These are phyloP conservation scores for Eupithecia subumbrata DNA, from an alignment of 2,888 invertebrate species.

Conservation along the genomic window DNA sequence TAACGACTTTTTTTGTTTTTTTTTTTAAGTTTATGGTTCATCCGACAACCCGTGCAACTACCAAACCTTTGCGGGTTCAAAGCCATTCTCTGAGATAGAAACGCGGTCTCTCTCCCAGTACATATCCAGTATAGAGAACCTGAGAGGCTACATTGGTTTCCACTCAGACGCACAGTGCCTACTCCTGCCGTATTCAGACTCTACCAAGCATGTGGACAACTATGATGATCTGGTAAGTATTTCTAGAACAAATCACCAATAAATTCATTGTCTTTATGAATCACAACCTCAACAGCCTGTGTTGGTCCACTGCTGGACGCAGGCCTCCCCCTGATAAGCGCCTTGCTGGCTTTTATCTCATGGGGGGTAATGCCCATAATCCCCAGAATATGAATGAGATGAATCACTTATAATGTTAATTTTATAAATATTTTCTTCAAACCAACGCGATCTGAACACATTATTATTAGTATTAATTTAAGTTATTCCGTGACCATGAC, in stretches of 20 bases:
- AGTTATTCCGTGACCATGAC: no score
- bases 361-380: no score
- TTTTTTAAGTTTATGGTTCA: slow-evolving; percentile 60
- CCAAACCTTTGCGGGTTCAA: slow-evolving; percentile 87
- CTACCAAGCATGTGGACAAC: slow-evolving; percentile 75
- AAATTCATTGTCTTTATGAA: no score
- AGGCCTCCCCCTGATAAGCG: no score
- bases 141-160: slow-evolving; percentile 87
- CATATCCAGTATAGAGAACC: slow-evolving; percentile 77
- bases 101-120: slow-evolving; percentile 83
- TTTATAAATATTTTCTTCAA: no score
- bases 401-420: no score
- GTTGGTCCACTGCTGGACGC: no score
- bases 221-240: slow-evolving; percentile 75
- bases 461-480: no score
- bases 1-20: not conserved
- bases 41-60: slow-evolving; percentile 85
- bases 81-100: slow-evolving; percentile 89
- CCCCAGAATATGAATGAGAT: no score
- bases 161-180: slow-evolving; percentile 90
- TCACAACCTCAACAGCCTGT: no score
- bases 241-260: not conserved
- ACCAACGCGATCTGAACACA: no score
- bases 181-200: slow-evolving; percentile 87
- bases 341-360: no score